Base-by-base conservation (phyloP, 1,140 invertebrate genomes). In the Matsumurasca onukii region DNA sequence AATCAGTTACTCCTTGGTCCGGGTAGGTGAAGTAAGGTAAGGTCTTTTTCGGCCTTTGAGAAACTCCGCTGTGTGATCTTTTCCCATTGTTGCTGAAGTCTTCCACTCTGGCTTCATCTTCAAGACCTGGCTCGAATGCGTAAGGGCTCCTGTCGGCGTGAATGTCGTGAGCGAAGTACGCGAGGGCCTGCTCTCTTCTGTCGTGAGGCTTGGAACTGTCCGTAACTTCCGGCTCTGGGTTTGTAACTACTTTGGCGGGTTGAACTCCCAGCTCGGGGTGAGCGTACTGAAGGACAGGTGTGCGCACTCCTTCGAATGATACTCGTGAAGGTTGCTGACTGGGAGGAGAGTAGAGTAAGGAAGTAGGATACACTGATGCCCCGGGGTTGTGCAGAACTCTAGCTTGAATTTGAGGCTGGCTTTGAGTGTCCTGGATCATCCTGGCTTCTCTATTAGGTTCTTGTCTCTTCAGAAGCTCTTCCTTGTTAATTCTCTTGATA, bases 221-320 rank as follows among this genome's bases (percentile, higher is more conserved):
- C n/a, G 49, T 22, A 59, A 73, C 67, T 34, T 74, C 78, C 29
- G 81, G 75, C 51, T 81, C 78, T 31, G 82, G 80, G 30, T 78
- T 70, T 1, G 80, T 81, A 1, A 80, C 59, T 22, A 49, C 61
- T 52, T 88, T 89, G 0, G 88, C 89, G 0, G 88, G 87, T 73
- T 91, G 90, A 0, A 89, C 86, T 3, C 90, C 90, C 1, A 91
- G 76, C 72, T 91, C 90, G 0, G 90, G 90, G 77, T 91, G 89
- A 3, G 89, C 89, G 72, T 91, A 91, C 71, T 91, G 89, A 1
- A 91, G 79, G 2, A 91, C 88, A 0, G 90, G 90, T 22, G 88
- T 86, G 57, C 89, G 80, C 0, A 86, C 86, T 48, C 87, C 88
- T 72, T 89, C 85, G 66, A 89, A 83, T 1, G 80, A 82, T 0